Conservation (phyloP, 2,113 vertebrate species). For the Neogale vison region DNA sequence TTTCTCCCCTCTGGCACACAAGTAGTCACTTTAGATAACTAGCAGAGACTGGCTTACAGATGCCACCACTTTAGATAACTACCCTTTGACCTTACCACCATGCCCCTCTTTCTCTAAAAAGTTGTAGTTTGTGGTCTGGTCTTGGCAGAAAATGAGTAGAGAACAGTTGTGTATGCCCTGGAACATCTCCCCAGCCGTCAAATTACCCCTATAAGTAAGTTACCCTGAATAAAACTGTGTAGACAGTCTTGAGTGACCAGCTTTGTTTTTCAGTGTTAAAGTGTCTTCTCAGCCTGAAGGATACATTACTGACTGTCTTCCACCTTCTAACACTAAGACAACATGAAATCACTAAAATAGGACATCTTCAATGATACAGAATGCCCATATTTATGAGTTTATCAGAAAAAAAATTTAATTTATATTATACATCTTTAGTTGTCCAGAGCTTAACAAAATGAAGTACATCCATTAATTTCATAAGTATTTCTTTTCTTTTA, state of each 20-base stretch:
- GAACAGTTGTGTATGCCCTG: background rate
- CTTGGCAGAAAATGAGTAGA: background rate
- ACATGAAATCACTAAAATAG: too few relatives aligned
- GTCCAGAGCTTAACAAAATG: background rate
- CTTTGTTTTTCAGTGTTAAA: background rate
- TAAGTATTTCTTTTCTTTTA: background rate
- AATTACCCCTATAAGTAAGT: background rate
- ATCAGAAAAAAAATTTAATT: background rate
- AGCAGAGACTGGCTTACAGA: background rate
- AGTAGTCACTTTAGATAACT: background rate
- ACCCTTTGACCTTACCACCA: background rate
- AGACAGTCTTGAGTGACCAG: background rate
- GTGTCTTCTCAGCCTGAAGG: background rate
- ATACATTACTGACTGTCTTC: background rate
- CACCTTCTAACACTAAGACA: background rate
- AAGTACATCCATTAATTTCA: background rate
- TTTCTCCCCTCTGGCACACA: background rate
- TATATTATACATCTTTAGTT: background rate
- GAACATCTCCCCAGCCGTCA: rapidly evolving
- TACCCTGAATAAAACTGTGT: background rate
- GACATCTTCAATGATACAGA: background rate
- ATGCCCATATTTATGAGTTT: background rate
- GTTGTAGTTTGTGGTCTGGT: background rate
- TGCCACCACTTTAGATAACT: background rate
- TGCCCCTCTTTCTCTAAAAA: background rate